Base-by-base conservation (phyloP, 2,888 invertebrate genomes). In the Phymatocera aterrima region DNA sequence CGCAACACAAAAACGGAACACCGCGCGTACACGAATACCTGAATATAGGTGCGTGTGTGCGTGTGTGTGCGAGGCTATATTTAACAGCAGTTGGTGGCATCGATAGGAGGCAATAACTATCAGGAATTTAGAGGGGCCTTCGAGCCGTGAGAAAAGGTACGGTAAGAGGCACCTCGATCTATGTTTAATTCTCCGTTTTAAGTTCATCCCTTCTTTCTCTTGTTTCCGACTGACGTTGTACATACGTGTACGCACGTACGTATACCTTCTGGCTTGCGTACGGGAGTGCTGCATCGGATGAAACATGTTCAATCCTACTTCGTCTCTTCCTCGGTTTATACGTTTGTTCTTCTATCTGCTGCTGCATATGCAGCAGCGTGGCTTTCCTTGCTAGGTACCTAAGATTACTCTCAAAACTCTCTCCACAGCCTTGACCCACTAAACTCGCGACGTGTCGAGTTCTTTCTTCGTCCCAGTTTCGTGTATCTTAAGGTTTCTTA, bases 401-500 rank as follows among this genome's bases (percentile, higher is more conserved):
- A 72, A 78, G 79, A 83, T 84, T 81, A 79, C 83, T 80, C 81
- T 81, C 72, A 79, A 82, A n/a, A 81, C 83, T 82, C 82, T 83
- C 82, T 78, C 83, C 81, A 81, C 82, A 87, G 82, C 87, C 87
- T 87, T 87, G 87, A 87, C 87, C 85, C 82, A 87, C 85, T 87
- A 83, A 86, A 81, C 81, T 78, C 37, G 65, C 46, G 65, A 24
- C 72, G 79, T 31, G n/a, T 15, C 40, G 78, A 75, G 78, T 80
- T 60, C 54, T 72, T 77, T 48, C 64, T 79, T 68, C 43, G 65
- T 77, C 65, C 51, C 65, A 46, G 31, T 48, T n/a, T 65, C 43
- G 43, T 12, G n/a, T n/a, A n/a, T n/a, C n/a, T n/a, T n/a, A n/a
- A 24, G 28, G 40, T 68, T 43, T 68, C 24, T 68, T 68, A 68